phyloP scores from a whole-genome alignment of 2,797 vertebrate species.

The Pteronotus mesoamericanus region DNA sequence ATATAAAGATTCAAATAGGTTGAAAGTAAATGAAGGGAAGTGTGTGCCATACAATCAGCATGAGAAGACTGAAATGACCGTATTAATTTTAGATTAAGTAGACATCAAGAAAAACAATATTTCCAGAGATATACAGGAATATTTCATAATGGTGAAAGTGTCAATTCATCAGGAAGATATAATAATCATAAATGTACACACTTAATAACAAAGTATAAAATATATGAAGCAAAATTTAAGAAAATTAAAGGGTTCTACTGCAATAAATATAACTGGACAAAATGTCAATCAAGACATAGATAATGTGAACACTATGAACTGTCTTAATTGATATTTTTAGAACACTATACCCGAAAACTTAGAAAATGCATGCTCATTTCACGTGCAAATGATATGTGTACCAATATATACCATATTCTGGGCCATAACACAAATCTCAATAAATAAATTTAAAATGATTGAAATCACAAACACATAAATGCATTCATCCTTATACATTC shows the following conservation, averaged over 20 bases:
- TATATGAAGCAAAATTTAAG: background rate
- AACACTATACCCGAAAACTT: background rate
- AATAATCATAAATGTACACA: background rate
- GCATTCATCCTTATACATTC: background rate
- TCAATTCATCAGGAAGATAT: background rate
- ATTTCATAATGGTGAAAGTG: background rate
- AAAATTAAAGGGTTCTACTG: background rate
- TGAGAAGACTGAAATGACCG: background rate
- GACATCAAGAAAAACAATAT: background rate
- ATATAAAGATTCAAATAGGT: background rate
- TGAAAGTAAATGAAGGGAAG: background rate
- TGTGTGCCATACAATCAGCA: background rate
- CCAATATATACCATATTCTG: background rate
- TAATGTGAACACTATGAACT: background rate
- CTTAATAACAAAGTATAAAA: background rate
- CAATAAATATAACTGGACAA: background rate
- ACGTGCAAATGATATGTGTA: background rate
- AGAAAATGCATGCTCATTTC: background rate
- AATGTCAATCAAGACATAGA: background rate
- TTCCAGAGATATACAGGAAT: background rate
- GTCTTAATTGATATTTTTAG: background rate
- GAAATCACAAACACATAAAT: background rate
- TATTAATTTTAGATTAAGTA: background rate
- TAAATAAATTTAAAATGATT: background rate
- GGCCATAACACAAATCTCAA: background rate